Evolutionary conservation across 2,888 invertebrate species (phyloP).

Genomic region (Eurytoma adleriae): DNA sequence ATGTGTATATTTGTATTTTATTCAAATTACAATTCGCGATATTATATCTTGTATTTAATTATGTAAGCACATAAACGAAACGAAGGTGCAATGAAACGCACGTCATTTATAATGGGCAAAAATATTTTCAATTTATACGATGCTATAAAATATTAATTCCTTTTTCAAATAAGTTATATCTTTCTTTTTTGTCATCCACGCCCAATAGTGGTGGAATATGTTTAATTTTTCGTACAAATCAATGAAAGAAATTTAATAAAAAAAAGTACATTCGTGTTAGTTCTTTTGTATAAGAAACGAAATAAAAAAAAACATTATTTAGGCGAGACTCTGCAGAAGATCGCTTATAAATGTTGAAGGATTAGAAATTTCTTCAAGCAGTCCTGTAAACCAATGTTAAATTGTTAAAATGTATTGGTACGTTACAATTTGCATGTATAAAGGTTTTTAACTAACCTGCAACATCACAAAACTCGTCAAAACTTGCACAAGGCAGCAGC

Average conservation of each 20-base stretch:
- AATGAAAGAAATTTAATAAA: conserved; percentile 37
- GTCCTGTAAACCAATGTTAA: conserved; percentile 76
- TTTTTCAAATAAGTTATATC: conserved; percentile 39
- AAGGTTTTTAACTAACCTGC: conserved; percentile 79
- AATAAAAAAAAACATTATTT: conserved; percentile 57
- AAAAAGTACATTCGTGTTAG: conserved; percentile 49
- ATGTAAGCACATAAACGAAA: conserved; percentile 53
- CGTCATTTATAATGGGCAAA: conserved; percentile 51
- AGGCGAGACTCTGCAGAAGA: conserved; percentile 76
- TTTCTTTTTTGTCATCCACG: conserved; percentile 3
- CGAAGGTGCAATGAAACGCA: conserved; percentile 39
- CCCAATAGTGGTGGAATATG: no score
- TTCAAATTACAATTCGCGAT: conserved; percentile 19
- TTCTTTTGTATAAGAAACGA: conserved; percentile 45
- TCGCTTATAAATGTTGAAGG: conserved; percentile 81
- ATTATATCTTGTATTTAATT: conserved; percentile 34
- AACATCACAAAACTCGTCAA: conserved; percentile 95
- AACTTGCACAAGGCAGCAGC: conserved; percentile 91
- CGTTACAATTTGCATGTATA: background rate
- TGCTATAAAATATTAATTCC: conserved; percentile 50
- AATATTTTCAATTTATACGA: conserved; percentile 54
- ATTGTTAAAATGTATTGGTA: conserved; percentile 26
- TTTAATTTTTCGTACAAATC: no score
- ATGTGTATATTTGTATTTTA: conserved; percentile 30
- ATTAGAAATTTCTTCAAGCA: conserved; percentile 82